phyloP scores from a whole-genome alignment of 2,888 invertebrate genomes.

The Cheilosia soror region DNA sequence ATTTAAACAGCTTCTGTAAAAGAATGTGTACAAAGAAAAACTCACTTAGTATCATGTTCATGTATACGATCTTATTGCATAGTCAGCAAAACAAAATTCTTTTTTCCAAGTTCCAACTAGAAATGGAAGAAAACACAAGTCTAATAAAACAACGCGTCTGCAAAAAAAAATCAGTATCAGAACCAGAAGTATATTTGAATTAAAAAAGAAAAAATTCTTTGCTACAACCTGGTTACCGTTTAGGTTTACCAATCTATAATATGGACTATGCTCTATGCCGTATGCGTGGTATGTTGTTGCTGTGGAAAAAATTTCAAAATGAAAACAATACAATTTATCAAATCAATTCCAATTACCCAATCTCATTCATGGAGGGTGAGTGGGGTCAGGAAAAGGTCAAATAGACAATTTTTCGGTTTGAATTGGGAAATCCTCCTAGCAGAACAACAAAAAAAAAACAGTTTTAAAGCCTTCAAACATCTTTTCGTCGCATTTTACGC shows the following conservation, averaged over 20 bases:
- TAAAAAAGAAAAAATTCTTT: not conserved
- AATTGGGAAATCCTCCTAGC: conserved; percentile 12
- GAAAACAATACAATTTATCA: conserved; percentile 27
- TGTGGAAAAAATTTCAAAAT: conserved; percentile 7
- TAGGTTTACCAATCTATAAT: too few relatives aligned
- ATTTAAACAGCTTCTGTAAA: too few relatives aligned
- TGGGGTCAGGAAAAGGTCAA: conserved; percentile 50
- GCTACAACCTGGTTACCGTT: not conserved
- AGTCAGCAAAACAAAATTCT: too few relatives aligned
- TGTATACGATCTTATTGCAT: too few relatives aligned
- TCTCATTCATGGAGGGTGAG: conserved; percentile 19
- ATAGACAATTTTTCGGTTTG: conserved; percentile 37
- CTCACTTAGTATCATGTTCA: too few relatives aligned
- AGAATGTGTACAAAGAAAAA: too few relatives aligned
- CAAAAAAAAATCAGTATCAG: too few relatives aligned
- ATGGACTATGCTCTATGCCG: too few relatives aligned
- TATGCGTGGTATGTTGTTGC: not conserved
- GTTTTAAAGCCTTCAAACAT: conserved; percentile 51
- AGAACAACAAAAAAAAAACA: conserved; percentile 9
- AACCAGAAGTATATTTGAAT: too few relatives aligned
- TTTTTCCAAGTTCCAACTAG: too few relatives aligned
- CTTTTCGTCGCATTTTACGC: conserved; percentile 65
- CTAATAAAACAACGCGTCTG: too few relatives aligned
- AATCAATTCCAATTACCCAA: conserved; percentile 62
- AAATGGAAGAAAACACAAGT: too few relatives aligned